Evolutionary conservation across 2,888 invertebrate genomes (phyloP).

Genomic region (Caradrina kadenii): DNA sequence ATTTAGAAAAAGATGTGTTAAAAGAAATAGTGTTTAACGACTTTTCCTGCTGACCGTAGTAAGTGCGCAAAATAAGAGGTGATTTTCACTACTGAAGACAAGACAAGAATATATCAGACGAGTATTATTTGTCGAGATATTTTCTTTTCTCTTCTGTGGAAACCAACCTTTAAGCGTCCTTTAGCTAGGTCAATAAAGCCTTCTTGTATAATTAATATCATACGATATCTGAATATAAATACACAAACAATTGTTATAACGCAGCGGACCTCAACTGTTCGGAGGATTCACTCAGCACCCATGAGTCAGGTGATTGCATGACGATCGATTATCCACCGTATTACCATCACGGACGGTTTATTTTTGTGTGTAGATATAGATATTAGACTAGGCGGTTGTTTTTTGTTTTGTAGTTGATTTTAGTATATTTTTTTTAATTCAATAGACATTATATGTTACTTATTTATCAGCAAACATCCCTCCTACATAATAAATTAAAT

Average conservation of each 20-base stretch:
- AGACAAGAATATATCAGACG: too few species aligned
- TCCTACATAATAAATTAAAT: too few species aligned
- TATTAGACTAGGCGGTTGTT: slow-evolving; percentile 1
- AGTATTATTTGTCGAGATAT: too few species aligned
- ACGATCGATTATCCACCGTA: slow-evolving; percentile 70
- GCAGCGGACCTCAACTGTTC: slow-evolving; percentile 95
- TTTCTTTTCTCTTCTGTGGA: too few species aligned
- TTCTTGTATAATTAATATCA: slow-evolving; percentile 5
- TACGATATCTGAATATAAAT: slow-evolving; percentile 48
- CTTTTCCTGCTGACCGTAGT: too few species aligned
- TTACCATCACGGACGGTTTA: slow-evolving; percentile 64
- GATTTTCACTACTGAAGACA: too few species aligned
- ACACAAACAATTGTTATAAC: slow-evolving; percentile 73
- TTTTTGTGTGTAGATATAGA: slow-evolving; percentile 73
- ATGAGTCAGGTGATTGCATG: slow-evolving; percentile 94
- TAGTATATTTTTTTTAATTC: neutral
- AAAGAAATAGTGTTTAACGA: too few species aligned
- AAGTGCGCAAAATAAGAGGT: too few species aligned
- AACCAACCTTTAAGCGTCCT: too few species aligned
- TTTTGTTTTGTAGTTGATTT: slow-evolving; percentile 29
- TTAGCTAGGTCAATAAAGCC: too few species aligned
- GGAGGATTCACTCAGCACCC: slow-evolving; percentile 94
- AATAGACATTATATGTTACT: neutral
- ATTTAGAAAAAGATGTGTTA: too few species aligned
- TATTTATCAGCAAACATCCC: too few species aligned